phyloP scores from a whole-genome alignment of 2,888 invertebrate species.

The Miltochrista miniata region DNA sequence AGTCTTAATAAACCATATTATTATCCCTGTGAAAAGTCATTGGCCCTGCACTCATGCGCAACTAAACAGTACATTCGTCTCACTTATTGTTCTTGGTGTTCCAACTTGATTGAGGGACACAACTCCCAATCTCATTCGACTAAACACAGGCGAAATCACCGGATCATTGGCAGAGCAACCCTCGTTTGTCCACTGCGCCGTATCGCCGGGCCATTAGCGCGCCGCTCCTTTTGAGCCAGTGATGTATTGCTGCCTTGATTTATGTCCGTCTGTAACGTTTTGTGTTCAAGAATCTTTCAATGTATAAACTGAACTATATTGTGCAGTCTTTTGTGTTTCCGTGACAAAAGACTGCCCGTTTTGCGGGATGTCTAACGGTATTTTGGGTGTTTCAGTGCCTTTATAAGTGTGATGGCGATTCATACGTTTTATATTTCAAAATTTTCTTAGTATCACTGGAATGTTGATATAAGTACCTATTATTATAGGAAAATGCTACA shows the following conservation, averaged over 20 bases:
- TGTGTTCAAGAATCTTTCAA: slow-evolving; percentile 24
- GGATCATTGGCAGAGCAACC: slow-evolving; percentile 22
- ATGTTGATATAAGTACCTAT: no score
- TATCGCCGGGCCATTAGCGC: slow-evolving; percentile 50
- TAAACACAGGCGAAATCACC: background rate
- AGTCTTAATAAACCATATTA: no score
- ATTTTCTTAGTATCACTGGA: no score
- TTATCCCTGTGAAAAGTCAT: no score
- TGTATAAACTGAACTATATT: slow-evolving; percentile 21
- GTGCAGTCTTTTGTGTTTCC: slow-evolving; percentile 16
- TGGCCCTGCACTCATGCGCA: no score
- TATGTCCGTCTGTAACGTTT: slow-evolving; percentile 40
- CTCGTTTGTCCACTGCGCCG: slow-evolving; percentile 41
- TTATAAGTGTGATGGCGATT: no score
- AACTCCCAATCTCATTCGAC: background rate
- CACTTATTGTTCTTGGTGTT: background rate
- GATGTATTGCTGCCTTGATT: slow-evolving; percentile 55
- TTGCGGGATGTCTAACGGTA: no score
- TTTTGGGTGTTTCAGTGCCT: no score
- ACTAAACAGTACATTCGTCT: no score
- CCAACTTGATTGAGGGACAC: background rate
- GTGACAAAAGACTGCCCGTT: background rate
- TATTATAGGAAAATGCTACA: no score
- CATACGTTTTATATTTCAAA: no score
- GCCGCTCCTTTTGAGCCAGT: slow-evolving; percentile 40